A percentile compares a stretch with the other conserved stretches of the same genome.
Conservation (phyloP, 2,113 vertebrate genomes). For the Lethenteron reissneri region DNA sequence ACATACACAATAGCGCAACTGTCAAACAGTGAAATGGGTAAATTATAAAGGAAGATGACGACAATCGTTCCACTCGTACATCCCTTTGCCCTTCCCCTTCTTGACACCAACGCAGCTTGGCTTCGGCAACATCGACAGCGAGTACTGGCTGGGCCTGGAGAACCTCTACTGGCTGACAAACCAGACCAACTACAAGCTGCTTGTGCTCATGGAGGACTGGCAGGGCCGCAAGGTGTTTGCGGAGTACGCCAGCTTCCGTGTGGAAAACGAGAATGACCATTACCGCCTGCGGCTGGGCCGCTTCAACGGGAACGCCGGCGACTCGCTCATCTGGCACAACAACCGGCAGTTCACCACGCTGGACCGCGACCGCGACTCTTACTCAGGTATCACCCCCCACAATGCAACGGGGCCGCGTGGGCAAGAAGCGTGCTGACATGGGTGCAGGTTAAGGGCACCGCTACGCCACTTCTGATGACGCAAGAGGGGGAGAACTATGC, state of each 20-base stretch:
- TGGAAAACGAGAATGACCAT: conserved; percentile 64
- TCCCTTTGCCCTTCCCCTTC: not conserved
- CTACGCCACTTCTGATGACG: too few relatives aligned
- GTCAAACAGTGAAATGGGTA: too few relatives aligned
- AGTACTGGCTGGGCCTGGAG: conserved; percentile 87
- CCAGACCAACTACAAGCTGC: conserved; percentile 70
- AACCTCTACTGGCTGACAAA: conserved; percentile 70
- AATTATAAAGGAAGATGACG: too few relatives aligned
- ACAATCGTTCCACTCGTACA: too few relatives aligned
- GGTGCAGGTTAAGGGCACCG: too few relatives aligned
- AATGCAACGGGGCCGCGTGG: too few relatives aligned
- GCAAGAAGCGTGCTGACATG: too few relatives aligned
- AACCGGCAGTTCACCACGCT: conserved; percentile 92
- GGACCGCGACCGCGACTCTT: conserved; percentile 72
- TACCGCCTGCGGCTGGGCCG: conserved; percentile 64
- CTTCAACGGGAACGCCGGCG: conserved; percentile 85
- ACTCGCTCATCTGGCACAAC: conserved; percentile 78
- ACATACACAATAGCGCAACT: too few relatives aligned
- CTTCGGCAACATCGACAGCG: conserved; percentile 80
- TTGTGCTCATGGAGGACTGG: conserved; percentile 95
- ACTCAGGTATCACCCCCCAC: conserved; percentile 38
- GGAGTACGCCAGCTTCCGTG: conserved; percentile 78
- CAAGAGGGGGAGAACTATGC: too few relatives aligned
- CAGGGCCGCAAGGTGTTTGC: conserved; percentile 86
- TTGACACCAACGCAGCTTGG: conserved; percentile 45